Percentiles rank a stretch among this genome's conserved stretches.
Evolutionary conservation across 2,113 vertebrate species (phyloP).

Genomic region (Silurus asotus): DNA sequence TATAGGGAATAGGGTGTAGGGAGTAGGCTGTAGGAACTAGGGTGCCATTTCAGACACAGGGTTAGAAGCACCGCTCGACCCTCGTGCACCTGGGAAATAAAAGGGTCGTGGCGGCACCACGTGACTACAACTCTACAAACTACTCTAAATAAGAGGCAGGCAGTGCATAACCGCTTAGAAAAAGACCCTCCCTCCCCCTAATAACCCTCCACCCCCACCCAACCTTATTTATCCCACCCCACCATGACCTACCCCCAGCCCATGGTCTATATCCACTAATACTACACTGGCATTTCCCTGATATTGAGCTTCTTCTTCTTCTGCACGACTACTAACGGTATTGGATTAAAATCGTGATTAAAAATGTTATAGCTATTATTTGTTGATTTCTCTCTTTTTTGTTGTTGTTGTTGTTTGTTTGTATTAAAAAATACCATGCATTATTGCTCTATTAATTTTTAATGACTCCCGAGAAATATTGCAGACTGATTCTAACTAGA

Average conservation of each 20-base stretch:
- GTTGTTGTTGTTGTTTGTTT: conserved; percentile 49
- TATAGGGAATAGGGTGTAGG: neutral
- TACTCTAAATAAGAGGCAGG: conserved; percentile 79
- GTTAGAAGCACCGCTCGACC: conserved; percentile 19
- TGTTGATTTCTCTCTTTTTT: conserved; percentile 31
- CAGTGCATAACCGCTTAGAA: conserved; percentile 84
- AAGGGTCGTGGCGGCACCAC: conserved; percentile 65
- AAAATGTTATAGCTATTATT: conserved; percentile 71
- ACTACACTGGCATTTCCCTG: conserved; percentile 81
- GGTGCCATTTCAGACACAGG: conserved; percentile 19
- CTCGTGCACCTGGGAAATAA: conserved; percentile 28
- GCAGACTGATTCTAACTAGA: conserved; percentile 74
- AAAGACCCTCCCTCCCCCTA: conserved; percentile 57
- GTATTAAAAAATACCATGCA: conserved; percentile 80
- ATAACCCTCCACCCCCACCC: conserved; percentile 59
- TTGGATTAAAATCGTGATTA: conserved; percentile 73
- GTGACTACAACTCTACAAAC: conserved; percentile 74
- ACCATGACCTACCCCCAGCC: conserved; percentile 59
- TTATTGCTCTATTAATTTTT: conserved; percentile 81
- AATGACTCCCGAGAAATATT: conserved; percentile 75
- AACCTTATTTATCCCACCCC: conserved; percentile 45
- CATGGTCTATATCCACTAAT: conserved; percentile 61
- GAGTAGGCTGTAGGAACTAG: conserved; percentile 7
- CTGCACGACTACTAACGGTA: conserved; percentile 72
- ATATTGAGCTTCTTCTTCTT: conserved; percentile 69